These are phyloP conservation scores for Mungos mungo DNA, from an alignment of 2,113 vertebrate genomes.

Conservation along the genomic window DNA sequence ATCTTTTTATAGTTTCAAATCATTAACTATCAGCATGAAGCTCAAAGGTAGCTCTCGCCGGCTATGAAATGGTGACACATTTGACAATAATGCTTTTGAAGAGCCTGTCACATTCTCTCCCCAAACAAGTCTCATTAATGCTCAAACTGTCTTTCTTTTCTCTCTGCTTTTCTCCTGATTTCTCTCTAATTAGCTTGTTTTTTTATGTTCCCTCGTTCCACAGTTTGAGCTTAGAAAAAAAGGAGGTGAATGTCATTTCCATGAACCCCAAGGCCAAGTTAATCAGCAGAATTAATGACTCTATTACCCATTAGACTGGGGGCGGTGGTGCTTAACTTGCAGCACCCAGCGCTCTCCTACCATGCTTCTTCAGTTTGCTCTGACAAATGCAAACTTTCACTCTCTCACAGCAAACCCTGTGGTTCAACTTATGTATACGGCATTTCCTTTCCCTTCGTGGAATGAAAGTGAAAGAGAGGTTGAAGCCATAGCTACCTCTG, in stretches of 20 bases:
- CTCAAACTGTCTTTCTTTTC: constrained; percentile 87
- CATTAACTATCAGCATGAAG: constrained; percentile 89
- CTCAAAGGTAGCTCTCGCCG: constrained; percentile 87
- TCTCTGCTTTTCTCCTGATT: constrained; percentile 86
- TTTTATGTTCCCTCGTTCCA: constrained; percentile 83
- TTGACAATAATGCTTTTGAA: constrained; percentile 91
- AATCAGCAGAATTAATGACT: constrained; percentile 91
- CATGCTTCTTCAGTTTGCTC: constrained; percentile 67
- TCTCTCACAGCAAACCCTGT: constrained; percentile 44
- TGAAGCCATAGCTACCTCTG: not conserved
- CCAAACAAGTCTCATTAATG: constrained; percentile 91
- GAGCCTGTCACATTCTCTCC: constrained; percentile 88
- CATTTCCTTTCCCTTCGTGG: not conserved
- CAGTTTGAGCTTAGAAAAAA: constrained; percentile 76
- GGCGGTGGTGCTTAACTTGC: constrained; percentile 72
- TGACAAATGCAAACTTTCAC: constrained; percentile 79
- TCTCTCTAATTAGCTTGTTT: constrained; percentile 88
- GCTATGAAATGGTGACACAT: constrained; percentile 89
- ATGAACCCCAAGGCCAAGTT: constrained; percentile 89
- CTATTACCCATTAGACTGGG: constrained; percentile 86
- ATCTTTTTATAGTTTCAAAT: constrained; percentile 90
- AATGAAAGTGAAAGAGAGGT: not conserved
- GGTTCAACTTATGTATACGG: constrained; percentile 2
- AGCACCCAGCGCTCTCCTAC: constrained; percentile 63
- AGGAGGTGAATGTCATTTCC: constrained; percentile 83